phyloP scores from a whole-genome alignment of 2,113 vertebrate genomes.

The Phyllostomus hastatus region DNA sequence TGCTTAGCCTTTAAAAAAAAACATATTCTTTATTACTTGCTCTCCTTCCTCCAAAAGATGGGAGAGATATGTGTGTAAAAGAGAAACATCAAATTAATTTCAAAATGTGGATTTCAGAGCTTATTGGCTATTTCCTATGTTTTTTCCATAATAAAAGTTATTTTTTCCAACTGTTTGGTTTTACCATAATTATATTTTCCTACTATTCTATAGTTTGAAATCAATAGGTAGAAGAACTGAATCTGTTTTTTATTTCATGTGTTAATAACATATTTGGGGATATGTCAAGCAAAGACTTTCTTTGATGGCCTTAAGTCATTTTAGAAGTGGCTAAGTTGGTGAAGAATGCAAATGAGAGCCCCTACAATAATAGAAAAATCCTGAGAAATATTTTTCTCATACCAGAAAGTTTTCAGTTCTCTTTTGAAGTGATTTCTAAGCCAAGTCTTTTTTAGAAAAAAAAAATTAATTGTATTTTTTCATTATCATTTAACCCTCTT shows the following conservation, averaged over 20 bases:
- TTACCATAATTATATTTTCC: not conserved
- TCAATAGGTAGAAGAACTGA: not conserved
- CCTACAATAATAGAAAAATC: not conserved
- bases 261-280: not conserved
- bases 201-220: not conserved
- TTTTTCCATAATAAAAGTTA: not conserved
- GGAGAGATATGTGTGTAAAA: not conserved
- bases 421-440: not conserved
- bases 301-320: not conserved
- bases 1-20: not conserved
- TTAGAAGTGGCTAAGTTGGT: slow-evolving; percentile 13
- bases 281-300: not conserved
- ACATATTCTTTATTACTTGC: not conserved
- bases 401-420: not conserved
- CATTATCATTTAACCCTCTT: no score
- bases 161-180: not conserved
- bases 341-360: not conserved
- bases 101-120: slow-evolving; percentile 1
- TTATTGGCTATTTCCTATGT: not conserved
- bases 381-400: slow-evolving; percentile 8
- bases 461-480: no score
- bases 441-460: not conserved
- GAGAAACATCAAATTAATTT: slow-evolving; percentile 13
- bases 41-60: not conserved
- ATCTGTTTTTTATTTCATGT: not conserved